Evolutionary conservation across 2,888 invertebrate genomes (phyloP).

Genomic region (Acleris sparsana): DNA sequence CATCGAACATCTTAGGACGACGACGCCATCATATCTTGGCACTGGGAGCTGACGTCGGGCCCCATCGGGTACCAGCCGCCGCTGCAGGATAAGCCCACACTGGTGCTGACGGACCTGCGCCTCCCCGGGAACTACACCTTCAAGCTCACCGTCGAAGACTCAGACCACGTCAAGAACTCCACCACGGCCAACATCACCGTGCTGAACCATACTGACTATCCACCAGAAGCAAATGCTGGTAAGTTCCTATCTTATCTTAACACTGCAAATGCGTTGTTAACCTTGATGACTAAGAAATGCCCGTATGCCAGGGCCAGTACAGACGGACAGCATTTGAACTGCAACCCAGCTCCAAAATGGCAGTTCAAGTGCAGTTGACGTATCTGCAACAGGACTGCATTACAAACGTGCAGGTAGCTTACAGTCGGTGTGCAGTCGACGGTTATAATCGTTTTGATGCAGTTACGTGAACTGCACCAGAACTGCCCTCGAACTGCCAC

Average conservation of each 20-base stretch:
- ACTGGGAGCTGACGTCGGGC: constrained; percentile 95
- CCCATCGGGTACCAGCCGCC: constrained; percentile 94
- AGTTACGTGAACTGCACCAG: too few species aligned
- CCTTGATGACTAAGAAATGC: too few species aligned
- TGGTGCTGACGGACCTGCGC: constrained; percentile 92
- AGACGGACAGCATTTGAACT: too few species aligned
- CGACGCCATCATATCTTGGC: constrained; percentile 93
- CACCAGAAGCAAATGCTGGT: constrained; percentile 96
- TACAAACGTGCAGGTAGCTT: too few species aligned
- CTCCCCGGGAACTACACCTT: constrained; percentile 96
- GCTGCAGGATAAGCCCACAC: constrained; percentile 90
- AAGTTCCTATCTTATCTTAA: constrained; percentile 16
- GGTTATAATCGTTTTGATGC: too few species aligned
- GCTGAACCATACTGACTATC: constrained; percentile 95
- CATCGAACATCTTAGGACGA: constrained; percentile 88
- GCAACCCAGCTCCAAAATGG: too few species aligned
- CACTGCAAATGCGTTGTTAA: too few species aligned
- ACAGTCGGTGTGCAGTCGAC: too few species aligned
- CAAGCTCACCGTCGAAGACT: constrained; percentile 95
- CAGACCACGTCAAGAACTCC: constrained; percentile 93
- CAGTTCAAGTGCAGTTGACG: too few species aligned
- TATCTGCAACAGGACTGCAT: too few species aligned
- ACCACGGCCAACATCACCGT: constrained; percentile 95
- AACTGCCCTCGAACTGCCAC: too few species aligned
- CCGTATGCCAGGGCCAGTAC: too few species aligned